Evolutionary conservation across 2,113 vertebrate species (phyloP).

Genomic region (Pluvianellus socialis): DNA sequence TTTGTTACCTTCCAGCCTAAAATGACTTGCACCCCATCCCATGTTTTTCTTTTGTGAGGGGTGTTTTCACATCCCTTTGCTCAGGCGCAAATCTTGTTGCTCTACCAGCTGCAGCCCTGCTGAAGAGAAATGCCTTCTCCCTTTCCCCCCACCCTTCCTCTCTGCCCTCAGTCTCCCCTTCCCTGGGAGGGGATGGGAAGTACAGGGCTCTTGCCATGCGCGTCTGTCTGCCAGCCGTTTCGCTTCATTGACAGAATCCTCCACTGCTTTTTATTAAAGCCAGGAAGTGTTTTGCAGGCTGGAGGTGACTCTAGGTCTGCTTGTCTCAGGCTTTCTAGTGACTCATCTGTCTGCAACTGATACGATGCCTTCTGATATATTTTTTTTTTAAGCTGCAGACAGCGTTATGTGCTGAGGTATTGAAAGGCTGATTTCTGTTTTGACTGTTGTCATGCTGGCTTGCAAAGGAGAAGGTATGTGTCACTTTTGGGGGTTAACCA

Average conservation of each 20-base stretch:
- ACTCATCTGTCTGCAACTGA: constrained; percentile 65
- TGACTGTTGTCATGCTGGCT: constrained; percentile 53
- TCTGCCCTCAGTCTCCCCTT: rapidly evolving
- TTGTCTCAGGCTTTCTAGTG: constrained; percentile 44
- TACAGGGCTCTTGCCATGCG: rapidly evolving
- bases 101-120: neutral
- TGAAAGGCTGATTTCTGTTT: constrained; percentile 30
- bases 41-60: neutral
- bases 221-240: constrained; percentile 3
- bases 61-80: neutral
- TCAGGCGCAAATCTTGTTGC: neutral
- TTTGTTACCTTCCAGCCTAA: neutral
- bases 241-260: neutral
- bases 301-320: constrained; percentile 56
- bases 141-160: rapidly evolving
- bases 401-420: neutral
- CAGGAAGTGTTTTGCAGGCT: constrained; percentile 33
- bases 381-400: neutral
- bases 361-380: neutral
- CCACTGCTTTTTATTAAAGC: neutral
- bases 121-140: neutral
- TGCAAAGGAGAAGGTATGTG: neutral
- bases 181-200: neutral
- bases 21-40: neutral
- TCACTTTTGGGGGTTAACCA: neutral